Evolutionary conservation across 2,113 vertebrate genomes (phyloP), one percentile per base, ranked within the genome.

Genomic region (Pterocles orientalis): DNA sequence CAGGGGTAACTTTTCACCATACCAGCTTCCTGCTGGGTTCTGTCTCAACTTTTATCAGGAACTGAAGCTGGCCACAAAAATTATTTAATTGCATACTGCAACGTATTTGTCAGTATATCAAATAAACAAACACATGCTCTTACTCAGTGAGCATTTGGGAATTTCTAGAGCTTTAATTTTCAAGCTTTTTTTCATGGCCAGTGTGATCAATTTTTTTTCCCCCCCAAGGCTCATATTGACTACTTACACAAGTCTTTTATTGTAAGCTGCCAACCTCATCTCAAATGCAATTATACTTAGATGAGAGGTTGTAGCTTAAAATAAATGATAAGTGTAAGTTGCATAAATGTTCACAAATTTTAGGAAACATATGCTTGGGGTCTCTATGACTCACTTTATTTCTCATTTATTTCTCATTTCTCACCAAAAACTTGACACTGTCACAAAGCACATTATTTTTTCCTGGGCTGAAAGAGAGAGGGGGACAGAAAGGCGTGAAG

Each of bases 121-220:
- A 86, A 95, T 93, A 96, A 96, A 97, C 89, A 97, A 95, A 91
- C 94, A 88, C 5, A 71, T 65, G 68, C 43, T 92, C 66, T 96
- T 60, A 95, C n/a, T 91, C 72, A 64, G 36, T 61, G 64, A 90
- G 92, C 10, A 50, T 15, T 66, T 91, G 70, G 29, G 95, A 96
- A 87, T 65, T 73, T 97, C 75, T 94, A 86, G 54, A 79, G 26
- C 48, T 94, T 96, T 92, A 10, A 75, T 93, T 97, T 97, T 91
- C 75, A 97, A 86, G 47, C 13, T 53, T 94, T 85, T 92, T 95
- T 92, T 64, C 21, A 62, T 92, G 65, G 91, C 77, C 54, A 78
- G 20, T 77, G 77, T 34, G 68, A 56, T 93, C 12, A 85, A 85
- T 61, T 92, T 29, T 78, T 17, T 18, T 16, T 26, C 6, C 25